A percentile compares a stretch with the other conserved stretches of the same genome.
phyloP scores from a whole-genome alignment of 1,140 invertebrate genomes.

The Brachystomella parvula region DNA sequence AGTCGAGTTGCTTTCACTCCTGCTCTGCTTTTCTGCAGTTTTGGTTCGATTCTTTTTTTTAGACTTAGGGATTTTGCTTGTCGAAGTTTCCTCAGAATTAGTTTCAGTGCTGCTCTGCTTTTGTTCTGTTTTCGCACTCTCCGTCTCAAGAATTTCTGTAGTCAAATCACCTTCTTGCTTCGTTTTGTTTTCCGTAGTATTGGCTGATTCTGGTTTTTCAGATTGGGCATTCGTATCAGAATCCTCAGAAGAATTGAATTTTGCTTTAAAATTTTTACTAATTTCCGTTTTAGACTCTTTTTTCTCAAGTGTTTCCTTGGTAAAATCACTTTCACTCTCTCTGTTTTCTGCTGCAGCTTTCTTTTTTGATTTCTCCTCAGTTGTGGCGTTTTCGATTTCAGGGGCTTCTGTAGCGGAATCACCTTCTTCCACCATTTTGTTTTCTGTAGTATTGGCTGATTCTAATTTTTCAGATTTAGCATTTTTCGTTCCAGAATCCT shows the following conservation, averaged over 20 bases:
- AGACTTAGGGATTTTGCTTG: not conserved
- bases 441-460: not conserved
- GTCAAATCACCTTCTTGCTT: not conserved
- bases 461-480: too few species aligned
- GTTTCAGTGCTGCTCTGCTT: too few species aligned
- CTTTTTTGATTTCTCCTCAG: not conserved
- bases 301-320: too few species aligned
- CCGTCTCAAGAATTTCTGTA: not conserved
- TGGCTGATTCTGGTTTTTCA: not conserved
- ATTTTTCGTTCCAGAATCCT: too few species aligned
- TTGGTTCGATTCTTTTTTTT: not conserved
- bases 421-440: not conserved
- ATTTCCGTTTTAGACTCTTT: too few species aligned
- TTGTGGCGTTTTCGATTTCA: not conserved
- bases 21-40: not conserved
- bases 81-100: not conserved
- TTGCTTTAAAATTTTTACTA: too few species aligned
- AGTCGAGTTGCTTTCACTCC: not conserved
- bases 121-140: not conserved
- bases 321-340: too few species aligned
- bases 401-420: not conserved
- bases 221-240: too few species aligned
- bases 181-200: not conserved
- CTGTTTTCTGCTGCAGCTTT: too few species aligned
- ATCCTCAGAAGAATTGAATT: too few species aligned